These are phyloP conservation scores for Venusia cambrica DNA, from an alignment of 2,888 invertebrate genomes.

Conservation along the genomic window DNA sequence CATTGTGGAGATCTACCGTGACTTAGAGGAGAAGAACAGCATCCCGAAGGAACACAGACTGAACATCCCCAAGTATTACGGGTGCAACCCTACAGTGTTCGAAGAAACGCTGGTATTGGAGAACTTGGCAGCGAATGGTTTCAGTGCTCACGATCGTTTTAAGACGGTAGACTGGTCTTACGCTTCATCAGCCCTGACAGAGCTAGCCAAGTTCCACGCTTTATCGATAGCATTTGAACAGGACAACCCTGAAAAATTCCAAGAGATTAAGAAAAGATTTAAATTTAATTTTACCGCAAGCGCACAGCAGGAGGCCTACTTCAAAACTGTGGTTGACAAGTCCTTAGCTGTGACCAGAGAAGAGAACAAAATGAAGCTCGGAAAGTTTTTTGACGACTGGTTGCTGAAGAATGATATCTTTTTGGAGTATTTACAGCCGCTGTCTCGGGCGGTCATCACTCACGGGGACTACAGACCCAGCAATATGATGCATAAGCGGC, in stretches of 20 bases:
- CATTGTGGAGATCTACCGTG: slow-evolving; percentile 37
- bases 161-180: slow-evolving; percentile 53
- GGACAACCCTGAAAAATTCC: slow-evolving; percentile 48
- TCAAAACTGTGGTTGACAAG: neutral
- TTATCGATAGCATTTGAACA: slow-evolving; percentile 46
- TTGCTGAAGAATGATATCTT: neutral
- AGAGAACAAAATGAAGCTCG: slow-evolving; percentile 34
- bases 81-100: slow-evolving; percentile 21
- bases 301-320: slow-evolving; percentile 6
- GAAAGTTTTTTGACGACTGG: slow-evolving; percentile 29
- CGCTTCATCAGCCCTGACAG: slow-evolving; percentile 42
- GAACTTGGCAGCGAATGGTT: slow-evolving; percentile 48
- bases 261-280: slow-evolving; percentile 20
- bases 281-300: slow-evolving; percentile 20
- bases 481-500: slow-evolving; percentile 35
- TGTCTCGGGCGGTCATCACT: slow-evolving; percentile 1
- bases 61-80: slow-evolving; percentile 46
- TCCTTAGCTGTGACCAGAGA: slow-evolving; percentile 25
- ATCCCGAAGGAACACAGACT: slow-evolving; percentile 41
- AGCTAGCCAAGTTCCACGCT: slow-evolving; percentile 62
- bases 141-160: slow-evolving; percentile 43
- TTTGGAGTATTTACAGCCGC: neutral
- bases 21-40: slow-evolving; percentile 39
- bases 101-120: slow-evolving; percentile 33
- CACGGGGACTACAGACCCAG: slow-evolving; percentile 42